Percentiles rank a stretch among this genome's conserved stretches.
phyloP scores from a whole-genome alignment of 2,888 invertebrate genomes.

The Seladonia tumulorum region DNA sequence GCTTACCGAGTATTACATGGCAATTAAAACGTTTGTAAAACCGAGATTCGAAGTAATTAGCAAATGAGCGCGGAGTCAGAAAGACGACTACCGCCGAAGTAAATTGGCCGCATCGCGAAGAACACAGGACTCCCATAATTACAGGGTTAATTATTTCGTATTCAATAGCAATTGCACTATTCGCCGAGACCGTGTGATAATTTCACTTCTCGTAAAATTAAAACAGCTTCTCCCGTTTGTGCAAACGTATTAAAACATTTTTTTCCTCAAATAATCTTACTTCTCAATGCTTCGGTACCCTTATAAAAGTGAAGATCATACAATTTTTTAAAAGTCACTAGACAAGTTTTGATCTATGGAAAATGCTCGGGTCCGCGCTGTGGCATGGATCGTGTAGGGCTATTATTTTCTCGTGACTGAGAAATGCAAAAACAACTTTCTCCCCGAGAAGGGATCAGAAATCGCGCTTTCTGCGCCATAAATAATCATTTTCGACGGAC shows the following conservation, averaged over 20 bases:
- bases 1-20: constrained; percentile 8
- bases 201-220: constrained; percentile 15
- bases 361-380: too few species aligned
- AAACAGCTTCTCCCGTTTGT: neutral
- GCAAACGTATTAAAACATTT: too few species aligned
- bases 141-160: constrained; percentile 43
- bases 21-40: constrained; percentile 39
- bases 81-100: constrained; percentile 20
- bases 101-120: constrained; percentile 55
- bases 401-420: too few species aligned
- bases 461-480: neutral
- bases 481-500: neutral
- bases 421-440: neutral
- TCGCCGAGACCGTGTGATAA: constrained; percentile 27
- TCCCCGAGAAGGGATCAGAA: neutral
- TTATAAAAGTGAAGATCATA: too few species aligned
- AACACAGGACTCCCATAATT: constrained; percentile 34
- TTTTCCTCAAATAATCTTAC: too few species aligned
- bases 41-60: constrained; percentile 37
- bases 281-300: too few species aligned
- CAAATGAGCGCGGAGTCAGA: constrained; percentile 48
- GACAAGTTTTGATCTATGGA: too few species aligned
- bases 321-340: too few species aligned
- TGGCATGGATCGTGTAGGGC: too few species aligned
- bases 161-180: constrained; percentile 25